Percentiles rank a stretch among this genome's conserved stretches.
Evolutionary conservation across 2,888 invertebrate genomes (phyloP).

Genomic region (Selenia dentaria): DNA sequence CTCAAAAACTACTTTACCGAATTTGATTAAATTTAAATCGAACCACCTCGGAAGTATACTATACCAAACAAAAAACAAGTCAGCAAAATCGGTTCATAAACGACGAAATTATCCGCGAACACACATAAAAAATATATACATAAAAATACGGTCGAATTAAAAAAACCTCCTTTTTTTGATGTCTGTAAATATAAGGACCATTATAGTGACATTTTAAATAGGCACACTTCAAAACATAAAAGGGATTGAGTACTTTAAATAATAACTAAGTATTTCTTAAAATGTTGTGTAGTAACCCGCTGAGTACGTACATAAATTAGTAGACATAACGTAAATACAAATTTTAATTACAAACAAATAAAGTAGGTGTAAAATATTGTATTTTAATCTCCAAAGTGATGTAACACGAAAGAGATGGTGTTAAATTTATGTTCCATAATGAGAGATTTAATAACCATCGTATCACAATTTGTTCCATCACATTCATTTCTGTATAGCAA

Average conservation of each 20-base stretch:
- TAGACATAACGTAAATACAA: conserved; percentile 25
- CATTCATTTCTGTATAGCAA: no score
- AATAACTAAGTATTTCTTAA: conserved; percentile 23
- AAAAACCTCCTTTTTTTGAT: no score
- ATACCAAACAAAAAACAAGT: no score
- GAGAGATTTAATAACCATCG: not conserved
- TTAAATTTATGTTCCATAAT: conserved; percentile 3
- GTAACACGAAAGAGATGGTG: conserved; percentile 5
- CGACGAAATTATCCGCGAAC: no score
- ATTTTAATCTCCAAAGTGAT: conserved; percentile 7
- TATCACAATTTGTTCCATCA: no score
- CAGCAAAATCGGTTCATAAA: no score
- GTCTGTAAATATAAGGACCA: no score
- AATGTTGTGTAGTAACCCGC: conserved; percentile 18
- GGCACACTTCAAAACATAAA: conserved; percentile 21
- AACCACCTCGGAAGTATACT: no score
- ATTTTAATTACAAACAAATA: conserved; percentile 11
- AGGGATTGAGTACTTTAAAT: conserved; percentile 15
- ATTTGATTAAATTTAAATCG: no score
- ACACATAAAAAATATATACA: no score
- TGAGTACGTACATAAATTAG: conserved; percentile 18
- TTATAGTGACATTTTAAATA: conserved; percentile 40
- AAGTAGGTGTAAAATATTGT: conserved; percentile 15
- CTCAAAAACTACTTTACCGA: no score
- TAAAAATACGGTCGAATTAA: no score